Evolutionary conservation across 2,797 vertebrate species (phyloP).

Genomic region (Tapera naevia): DNA sequence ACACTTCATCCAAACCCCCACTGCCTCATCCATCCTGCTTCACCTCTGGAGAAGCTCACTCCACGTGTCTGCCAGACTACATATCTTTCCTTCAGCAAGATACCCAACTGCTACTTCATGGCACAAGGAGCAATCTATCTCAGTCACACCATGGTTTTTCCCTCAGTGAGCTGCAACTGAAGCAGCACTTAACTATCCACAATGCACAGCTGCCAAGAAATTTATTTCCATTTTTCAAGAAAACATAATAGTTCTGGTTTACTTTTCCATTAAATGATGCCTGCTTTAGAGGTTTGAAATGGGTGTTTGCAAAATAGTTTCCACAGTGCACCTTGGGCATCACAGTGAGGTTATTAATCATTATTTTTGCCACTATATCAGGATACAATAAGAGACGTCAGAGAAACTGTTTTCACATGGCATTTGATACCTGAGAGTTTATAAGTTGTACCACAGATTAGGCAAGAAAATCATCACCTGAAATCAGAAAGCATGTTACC

Average conservation of each 20-base stretch:
- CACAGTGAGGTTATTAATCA: background rate
- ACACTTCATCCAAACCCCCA: too few species aligned
- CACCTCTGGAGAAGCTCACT: too few species aligned
- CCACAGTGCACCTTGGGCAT: background rate
- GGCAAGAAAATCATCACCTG: background rate
- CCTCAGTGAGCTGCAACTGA: background rate
- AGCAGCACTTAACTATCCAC: background rate
- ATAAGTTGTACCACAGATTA: background rate
- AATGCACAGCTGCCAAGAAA: fast-evolving
- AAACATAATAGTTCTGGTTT: fast-evolving
- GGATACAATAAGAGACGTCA: background rate
- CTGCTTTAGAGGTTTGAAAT: background rate
- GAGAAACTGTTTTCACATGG: background rate
- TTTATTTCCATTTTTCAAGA: background rate
- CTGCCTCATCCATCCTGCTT: too few species aligned
- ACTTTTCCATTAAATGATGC: background rate
- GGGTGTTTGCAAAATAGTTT: background rate
- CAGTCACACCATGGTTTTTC: background rate
- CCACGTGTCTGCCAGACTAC: too few species aligned
- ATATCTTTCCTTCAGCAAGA: background rate
- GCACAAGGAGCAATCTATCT: too few species aligned
- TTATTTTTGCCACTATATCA: background rate
- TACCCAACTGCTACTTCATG: too few species aligned
- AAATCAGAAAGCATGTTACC: background rate
- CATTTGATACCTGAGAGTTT: background rate